Evolutionary conservation across 2,888 invertebrate species (phyloP).

Genomic region (Drosophila mercatorum): DNA sequence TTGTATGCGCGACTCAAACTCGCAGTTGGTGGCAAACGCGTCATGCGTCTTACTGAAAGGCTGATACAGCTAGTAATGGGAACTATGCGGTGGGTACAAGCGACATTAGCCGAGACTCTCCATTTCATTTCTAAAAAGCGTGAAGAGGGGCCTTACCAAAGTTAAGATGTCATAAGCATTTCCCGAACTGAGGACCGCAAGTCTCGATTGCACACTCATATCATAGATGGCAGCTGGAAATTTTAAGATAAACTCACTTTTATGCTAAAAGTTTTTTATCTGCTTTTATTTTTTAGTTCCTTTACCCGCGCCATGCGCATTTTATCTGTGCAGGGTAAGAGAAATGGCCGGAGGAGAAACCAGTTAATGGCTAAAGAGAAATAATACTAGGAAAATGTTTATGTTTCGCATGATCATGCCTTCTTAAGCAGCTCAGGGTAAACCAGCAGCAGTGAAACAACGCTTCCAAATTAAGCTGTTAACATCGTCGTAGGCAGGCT

Average conservation of each 20-base stretch:
- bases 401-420: slow-evolving; percentile 67
- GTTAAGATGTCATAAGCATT: not conserved
- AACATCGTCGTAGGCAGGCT: slow-evolving; percentile 43
- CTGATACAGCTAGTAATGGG: slow-evolving; percentile 16
- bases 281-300: not conserved
- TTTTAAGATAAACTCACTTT: not conserved
- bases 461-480: slow-evolving; percentile 39
- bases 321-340: slow-evolving; percentile 6
- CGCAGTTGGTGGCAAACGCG: slow-evolving; percentile 67
- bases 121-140: not conserved
- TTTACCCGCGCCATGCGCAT: too few relatives aligned
- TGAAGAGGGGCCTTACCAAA: not conserved
- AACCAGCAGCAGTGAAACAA: slow-evolving; percentile 26
- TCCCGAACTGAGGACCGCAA: not conserved
- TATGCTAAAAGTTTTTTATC: not conserved
- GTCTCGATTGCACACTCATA: too few relatives aligned
- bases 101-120: slow-evolving; percentile 24
- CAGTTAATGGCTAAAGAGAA: slow-evolving; percentile 20
- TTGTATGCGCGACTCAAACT: slow-evolving; percentile 25
- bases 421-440: slow-evolving; percentile 48
- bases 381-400: slow-evolving; percentile 71
- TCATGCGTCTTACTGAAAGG: slow-evolving; percentile 38
- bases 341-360: slow-evolving; percentile 13
- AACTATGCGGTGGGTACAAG: slow-evolving; percentile 39
- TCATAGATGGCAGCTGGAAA: not conserved